These are phyloP conservation scores for Argyrosomus japonicus DNA, from an alignment of 2,113 vertebrate genomes.

Conservation along the genomic window DNA sequence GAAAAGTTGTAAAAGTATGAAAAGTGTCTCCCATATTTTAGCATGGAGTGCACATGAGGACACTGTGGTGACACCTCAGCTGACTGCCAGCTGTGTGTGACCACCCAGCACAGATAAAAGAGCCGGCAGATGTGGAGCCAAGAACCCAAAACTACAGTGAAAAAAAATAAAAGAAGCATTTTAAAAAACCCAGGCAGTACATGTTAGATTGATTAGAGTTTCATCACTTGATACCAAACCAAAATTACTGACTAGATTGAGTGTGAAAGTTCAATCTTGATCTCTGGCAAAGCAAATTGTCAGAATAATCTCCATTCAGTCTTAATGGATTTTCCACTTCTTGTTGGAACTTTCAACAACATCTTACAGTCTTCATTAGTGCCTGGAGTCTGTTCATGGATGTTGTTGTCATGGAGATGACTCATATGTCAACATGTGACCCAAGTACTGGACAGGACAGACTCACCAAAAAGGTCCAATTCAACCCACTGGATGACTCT, in stretches of 20 bases:
- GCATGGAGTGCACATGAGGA: slow-evolving; percentile 27
- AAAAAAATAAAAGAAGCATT: background rate
- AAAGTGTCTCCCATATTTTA: background rate
- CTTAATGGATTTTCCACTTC: background rate
- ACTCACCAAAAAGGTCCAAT: no score
- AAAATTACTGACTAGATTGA: background rate
- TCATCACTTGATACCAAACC: background rate
- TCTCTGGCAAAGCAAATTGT: background rate
- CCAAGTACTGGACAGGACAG: no score
- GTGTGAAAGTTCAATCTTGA: background rate
- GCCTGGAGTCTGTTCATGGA: background rate
- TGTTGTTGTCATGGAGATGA: background rate
- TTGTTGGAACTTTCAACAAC: background rate
- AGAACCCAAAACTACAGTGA: background rate
- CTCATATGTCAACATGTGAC: background rate
- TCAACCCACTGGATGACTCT: no score
- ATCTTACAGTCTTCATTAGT: background rate
- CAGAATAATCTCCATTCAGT: background rate
- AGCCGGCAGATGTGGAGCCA: slow-evolving; percentile 29
- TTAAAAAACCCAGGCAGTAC: slow-evolving; percentile 4
- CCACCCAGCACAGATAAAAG: slow-evolving; percentile 34
- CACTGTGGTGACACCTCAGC: slow-evolving; percentile 34
- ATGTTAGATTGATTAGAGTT: background rate
- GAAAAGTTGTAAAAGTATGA: background rate
- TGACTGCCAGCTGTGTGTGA: slow-evolving; percentile 47